Base-by-base conservation (phyloP, 2,797 vertebrate genomes). In the Etheostoma nigrum region DNA sequence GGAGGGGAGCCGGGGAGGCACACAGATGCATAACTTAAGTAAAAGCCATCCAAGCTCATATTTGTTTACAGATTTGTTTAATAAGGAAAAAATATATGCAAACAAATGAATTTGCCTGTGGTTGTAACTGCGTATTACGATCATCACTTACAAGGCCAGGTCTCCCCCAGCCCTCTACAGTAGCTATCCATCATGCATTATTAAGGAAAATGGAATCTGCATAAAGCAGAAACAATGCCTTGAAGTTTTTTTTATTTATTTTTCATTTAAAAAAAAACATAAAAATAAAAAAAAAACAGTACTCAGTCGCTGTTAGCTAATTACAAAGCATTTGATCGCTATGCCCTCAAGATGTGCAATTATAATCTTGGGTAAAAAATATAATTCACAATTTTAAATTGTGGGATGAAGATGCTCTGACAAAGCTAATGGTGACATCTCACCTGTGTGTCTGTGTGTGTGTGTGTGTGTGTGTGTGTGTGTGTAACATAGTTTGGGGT, bases 151-250 rank as follows among this genome's bases (percentile, higher is more conserved):
- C 87, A 90, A 90, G 91, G 91, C 86, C 85, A 86, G 82, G 85
- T 86, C 85, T 92, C 87, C 87, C 86, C 79, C 62, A 85, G 88
- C 87, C 91, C 87, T 84, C 87, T 77, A 72, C 85, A 64, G 74
- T 79, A 75, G 76, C 83, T 84, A 94, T 94, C 89, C 88, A 94
- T 94, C 92, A 92, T 88, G 73, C 83, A 80, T 93, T 93, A 93
- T 93, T 93, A 93, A 91, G 90, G 85, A 88, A 92, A 92, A 93
- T 75, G 88, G 71, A 91, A 93, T 92, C 92, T 91, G 91, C 90
- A 90, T 89, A 86, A 91, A 89, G 89, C 83, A 77, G 88, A 85
- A 92, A 91, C 91, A 90, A 92, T 87, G 87, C 92, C 91, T 93
- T 67, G 74, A 86, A 93, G 92, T 88, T 86, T 91, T 91, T 90